Evolutionary conservation across 2,888 invertebrate genomes (phyloP).

Genomic region (Acanthoscelides obtectus): DNA sequence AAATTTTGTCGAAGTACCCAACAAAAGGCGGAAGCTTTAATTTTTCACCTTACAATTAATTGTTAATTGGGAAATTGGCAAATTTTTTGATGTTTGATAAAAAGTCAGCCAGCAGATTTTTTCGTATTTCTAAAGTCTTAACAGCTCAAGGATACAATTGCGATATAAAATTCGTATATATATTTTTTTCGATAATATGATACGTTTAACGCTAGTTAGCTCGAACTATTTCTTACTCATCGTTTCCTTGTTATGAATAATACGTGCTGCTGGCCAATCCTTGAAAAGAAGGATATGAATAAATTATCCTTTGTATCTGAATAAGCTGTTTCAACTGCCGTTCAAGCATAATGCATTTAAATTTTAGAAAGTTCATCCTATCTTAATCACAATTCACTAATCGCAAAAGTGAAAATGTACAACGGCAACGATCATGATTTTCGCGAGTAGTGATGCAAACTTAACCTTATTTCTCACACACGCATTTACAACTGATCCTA

Average conservation of each 20-base stretch:
- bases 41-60: too few relatives aligned
- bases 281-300: slow-evolving; percentile 1
- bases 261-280: neutral
- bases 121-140: too few relatives aligned
- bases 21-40: too few relatives aligned
- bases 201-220: too few relatives aligned
- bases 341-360: neutral
- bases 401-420: neutral
- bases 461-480: neutral
- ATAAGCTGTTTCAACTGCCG: neutral
- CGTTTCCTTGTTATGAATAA: neutral
- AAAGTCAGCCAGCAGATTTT: too few relatives aligned
- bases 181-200: too few relatives aligned
- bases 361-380: neutral
- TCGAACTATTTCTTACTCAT: too few relatives aligned
- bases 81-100: too few relatives aligned
- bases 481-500: neutral
- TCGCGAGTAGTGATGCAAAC: neutral
- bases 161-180: too few relatives aligned
- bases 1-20: too few relatives aligned
- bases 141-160: too few relatives aligned
- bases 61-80: too few relatives aligned
- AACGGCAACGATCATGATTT: neutral
- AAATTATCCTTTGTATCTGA: neutral
- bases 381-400: neutral